Percentiles rank a stretch among this genome's conserved stretches.
These are phyloP conservation scores for Lepeophtheirus nordmannii DNA, from an alignment of 2,888 invertebrate species.

Conservation along the genomic window DNA sequence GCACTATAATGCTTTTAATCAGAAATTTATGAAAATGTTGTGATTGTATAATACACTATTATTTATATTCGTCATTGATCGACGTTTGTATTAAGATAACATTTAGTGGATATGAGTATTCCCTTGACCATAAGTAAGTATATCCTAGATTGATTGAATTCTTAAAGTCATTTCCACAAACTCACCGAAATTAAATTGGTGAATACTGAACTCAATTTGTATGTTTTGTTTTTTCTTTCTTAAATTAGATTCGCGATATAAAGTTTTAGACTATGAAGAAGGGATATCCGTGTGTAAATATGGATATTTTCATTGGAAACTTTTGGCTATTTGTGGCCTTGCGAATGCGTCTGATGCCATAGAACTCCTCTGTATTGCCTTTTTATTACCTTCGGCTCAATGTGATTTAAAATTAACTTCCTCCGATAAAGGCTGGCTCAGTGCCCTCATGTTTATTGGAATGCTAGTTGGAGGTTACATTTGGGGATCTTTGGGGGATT, in stretches of 20 bases:
- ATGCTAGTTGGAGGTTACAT: slow-evolving; percentile 69
- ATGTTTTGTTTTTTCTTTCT: too few species aligned
- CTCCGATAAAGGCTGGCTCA: slow-evolving; percentile 57
- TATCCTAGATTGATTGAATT: too few species aligned
- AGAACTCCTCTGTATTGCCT: slow-evolving; percentile 45
- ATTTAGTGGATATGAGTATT: too few species aligned
- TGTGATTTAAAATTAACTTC: slow-evolving; percentile 66
- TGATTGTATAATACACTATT: too few species aligned
- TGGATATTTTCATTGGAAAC: slow-evolving; percentile 61
- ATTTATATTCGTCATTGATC: too few species aligned
- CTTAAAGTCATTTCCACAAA: too few species aligned
- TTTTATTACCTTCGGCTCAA: slow-evolving; percentile 64
- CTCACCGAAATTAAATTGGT: too few species aligned
- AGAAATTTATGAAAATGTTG: too few species aligned
- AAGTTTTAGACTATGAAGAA: not conserved
- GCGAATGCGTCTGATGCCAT: slow-evolving; percentile 69
- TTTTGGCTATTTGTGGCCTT: slow-evolving; percentile 57
- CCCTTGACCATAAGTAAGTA: too few species aligned
- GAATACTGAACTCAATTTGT: too few species aligned
- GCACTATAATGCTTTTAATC: too few species aligned
- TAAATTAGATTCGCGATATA: not conserved
- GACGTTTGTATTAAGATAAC: too few species aligned
- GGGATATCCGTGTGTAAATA: slow-evolving; percentile 41
- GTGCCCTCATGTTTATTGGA: slow-evolving; percentile 61
- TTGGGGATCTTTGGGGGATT: slow-evolving; percentile 69